phyloP scores from a whole-genome alignment of 2,797 vertebrate genomes.

The Meriones psammophilus region DNA sequence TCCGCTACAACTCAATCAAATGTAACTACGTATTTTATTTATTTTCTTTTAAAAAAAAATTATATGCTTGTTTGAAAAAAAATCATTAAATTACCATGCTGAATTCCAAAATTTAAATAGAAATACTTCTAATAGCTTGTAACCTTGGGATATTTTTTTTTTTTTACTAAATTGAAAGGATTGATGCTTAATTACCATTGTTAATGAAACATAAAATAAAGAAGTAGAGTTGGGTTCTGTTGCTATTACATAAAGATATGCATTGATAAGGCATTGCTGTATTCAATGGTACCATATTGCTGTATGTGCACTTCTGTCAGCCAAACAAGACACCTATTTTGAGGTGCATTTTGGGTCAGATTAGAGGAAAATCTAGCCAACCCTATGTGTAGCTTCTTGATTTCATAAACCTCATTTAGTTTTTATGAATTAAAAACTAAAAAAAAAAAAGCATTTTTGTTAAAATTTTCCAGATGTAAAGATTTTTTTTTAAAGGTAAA shows the following conservation, averaged over 20 bases:
- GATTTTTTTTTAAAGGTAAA: neutral
- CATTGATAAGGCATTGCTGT: neutral
- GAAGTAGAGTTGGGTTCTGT: neutral
- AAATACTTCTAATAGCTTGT: neutral
- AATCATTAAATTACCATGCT: neutral
- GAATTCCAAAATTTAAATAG: constrained; percentile 35
- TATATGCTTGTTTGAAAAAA: neutral
- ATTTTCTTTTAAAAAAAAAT: neutral
- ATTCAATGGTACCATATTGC: too few species aligned
- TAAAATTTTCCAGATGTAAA: neutral
- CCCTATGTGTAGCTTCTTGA: neutral
- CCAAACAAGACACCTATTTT: neutral
- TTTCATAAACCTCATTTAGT: neutral
- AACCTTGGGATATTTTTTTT: neutral
- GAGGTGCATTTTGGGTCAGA: neutral
- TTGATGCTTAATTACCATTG: constrained; percentile 10
- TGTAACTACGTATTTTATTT: neutral
- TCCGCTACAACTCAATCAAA: neutral
- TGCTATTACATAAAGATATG: neutral
- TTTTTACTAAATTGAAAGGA: constrained; percentile 30
- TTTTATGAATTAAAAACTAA: neutral
- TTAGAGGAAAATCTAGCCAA: constrained; percentile 4
- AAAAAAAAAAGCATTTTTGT: neutral
- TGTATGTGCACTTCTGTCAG: neutral
- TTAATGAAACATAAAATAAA: constrained; percentile 41